A percentile compares a stretch with the other conserved stretches of the same genome.
Conservation (phyloP, 1,140 invertebrate genomes). For the Sitodiplosis mosellana region DNA sequence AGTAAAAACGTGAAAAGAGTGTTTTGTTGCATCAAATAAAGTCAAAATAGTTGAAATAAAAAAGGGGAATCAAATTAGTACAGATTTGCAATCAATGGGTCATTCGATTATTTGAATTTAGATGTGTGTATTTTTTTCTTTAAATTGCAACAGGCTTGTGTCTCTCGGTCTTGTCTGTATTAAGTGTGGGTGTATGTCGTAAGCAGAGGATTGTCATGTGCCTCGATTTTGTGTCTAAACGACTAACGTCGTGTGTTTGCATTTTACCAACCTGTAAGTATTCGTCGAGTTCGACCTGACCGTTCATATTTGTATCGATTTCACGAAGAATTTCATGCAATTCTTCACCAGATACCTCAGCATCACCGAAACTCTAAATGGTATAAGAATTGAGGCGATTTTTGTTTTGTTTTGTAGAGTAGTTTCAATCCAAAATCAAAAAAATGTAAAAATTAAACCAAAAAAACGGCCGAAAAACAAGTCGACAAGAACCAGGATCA, state of each 20-base stretch:
- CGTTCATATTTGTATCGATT: conserved; percentile 98
- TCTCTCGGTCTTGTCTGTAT: too few species aligned
- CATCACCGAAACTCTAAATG: conserved; percentile 65
- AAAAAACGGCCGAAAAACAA: not conserved
- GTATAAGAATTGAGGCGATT: not conserved
- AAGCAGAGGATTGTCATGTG: not conserved
- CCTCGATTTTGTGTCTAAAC: too few species aligned
- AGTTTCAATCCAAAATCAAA: not conserved
- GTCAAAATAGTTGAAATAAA: too few species aligned
- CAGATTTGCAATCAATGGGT: too few species aligned
- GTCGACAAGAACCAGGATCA: not conserved
- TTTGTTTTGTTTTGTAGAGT: not conserved
- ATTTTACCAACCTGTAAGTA: conserved; percentile 77
- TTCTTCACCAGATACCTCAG: conserved; percentile 77
- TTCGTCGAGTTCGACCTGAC: conserved; percentile 96
- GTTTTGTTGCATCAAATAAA: too few species aligned
- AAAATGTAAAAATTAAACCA: not conserved
- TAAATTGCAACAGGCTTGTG: too few species aligned
- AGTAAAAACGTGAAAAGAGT: too few species aligned
- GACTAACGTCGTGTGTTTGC: too few species aligned
- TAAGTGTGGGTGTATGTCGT: too few species aligned
- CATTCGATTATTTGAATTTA: too few species aligned
- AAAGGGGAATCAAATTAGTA: too few species aligned
- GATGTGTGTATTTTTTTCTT: too few species aligned
- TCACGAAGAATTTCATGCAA: conserved; percentile 93